Percentiles rank a stretch among this genome's conserved stretches.
Evolutionary conservation across 2,113 vertebrate genomes (phyloP).

Genomic region (Puffinus mauretanicus): DNA sequence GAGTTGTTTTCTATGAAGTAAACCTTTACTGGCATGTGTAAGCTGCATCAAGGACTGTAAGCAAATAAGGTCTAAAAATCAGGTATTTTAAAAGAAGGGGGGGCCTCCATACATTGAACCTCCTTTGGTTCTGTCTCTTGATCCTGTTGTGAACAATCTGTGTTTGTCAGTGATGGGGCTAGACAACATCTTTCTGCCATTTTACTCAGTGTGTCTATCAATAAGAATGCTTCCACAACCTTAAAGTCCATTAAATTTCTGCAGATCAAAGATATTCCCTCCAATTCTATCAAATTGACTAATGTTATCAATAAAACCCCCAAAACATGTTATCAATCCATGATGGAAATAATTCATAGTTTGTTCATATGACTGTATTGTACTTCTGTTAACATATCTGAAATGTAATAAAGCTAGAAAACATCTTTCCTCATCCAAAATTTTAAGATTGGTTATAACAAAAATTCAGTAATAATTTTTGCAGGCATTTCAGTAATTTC

Average conservation of each 20-base stretch:
- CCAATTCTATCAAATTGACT: neutral
- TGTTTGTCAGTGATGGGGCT: neutral
- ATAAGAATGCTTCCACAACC: neutral
- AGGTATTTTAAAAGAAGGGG: neutral
- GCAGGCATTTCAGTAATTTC: neutral
- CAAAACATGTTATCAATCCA: neutral
- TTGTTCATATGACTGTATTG: neutral
- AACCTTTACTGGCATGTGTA: neutral
- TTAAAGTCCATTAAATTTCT: neutral
- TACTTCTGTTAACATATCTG: neutral
- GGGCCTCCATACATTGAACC: neutral
- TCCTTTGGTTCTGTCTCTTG: neutral
- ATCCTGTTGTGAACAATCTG: neutral
- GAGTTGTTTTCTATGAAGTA: neutral
- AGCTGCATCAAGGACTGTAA: neutral
- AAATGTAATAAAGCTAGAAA: neutral
- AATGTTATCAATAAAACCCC: neutral
- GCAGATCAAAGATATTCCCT: neutral
- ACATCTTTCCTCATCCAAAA: neutral
- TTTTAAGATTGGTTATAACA: neutral
- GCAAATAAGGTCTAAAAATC: neutral
- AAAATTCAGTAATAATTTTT: neutral
- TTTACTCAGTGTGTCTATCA: neutral
- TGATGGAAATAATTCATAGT: neutral
- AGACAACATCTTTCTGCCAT: neutral